A percentile compares a stretch with the other conserved stretches of the same genome.
Conservation (phyloP, 2,888 invertebrate genomes). For the Mesorhabditis spiculigera region DNA sequence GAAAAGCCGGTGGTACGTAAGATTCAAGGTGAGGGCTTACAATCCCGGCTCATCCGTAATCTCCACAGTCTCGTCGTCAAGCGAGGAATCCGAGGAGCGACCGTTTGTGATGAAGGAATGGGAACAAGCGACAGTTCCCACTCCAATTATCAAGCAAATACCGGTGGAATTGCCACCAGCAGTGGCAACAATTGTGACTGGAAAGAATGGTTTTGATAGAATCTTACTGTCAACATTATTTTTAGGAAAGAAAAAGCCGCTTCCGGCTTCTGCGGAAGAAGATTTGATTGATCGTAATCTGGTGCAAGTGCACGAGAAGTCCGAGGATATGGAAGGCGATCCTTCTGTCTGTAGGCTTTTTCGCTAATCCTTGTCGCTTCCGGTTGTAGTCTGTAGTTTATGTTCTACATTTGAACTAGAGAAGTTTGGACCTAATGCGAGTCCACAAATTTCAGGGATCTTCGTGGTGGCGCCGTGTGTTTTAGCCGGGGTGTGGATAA, state of each 20-base stretch:
- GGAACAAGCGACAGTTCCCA: conserved; percentile 14
- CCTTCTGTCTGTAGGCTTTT: background rate
- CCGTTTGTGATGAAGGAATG: conserved; percentile 43
- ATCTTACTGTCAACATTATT: background rate
- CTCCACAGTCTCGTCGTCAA: background rate
- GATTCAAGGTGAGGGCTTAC: background rate
- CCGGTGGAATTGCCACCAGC: conserved; percentile 10
- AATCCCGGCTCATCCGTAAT: background rate
- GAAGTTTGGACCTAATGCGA: no score
- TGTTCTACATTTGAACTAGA: no score
- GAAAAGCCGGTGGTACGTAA: conserved; percentile 4
- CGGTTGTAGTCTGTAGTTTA: no score
- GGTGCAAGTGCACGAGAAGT: background rate
- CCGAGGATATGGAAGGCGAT: conserved; percentile 10
- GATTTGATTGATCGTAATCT: background rate
- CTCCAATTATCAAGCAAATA: conserved; percentile 15
- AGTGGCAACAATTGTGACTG: background rate
- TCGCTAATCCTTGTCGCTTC: background rate
- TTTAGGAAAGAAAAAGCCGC: background rate
- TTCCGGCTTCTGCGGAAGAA: background rate
- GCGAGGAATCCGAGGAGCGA: conserved; percentile 14
- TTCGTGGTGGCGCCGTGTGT: conserved; percentile 26
- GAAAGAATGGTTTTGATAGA: no score
- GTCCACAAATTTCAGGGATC: conserved; percentile 31
- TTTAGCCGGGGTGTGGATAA: conserved; percentile 34